Percentiles rank a stretch among this genome's conserved stretches.
Conservation (phyloP, 2,797 vertebrate species). For the Gymnoscopelus microlampas region DNA sequence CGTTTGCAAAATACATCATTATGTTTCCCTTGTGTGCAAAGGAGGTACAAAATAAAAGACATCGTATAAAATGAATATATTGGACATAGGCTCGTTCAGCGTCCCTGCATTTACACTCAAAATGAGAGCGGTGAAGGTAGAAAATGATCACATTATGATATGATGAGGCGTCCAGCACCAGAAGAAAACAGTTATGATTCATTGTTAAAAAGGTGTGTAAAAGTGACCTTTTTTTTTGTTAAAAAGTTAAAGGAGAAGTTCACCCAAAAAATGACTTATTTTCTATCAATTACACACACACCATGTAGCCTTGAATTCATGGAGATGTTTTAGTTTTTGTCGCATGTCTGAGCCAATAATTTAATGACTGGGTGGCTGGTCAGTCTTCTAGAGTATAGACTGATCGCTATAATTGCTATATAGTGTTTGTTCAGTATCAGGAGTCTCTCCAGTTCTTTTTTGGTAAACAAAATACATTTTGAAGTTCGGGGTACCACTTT, state of each 20-base stretch:
- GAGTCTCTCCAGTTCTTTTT: too few relatives aligned
- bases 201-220: slow-evolving; percentile 16
- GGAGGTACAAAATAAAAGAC: slow-evolving; percentile 21
- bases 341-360: too few relatives aligned
- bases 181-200: slow-evolving; percentile 19
- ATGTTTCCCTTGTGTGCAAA: slow-evolving; percentile 40
- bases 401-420: not conserved
- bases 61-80: slow-evolving; percentile 20
- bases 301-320: too few relatives aligned
- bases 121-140: slow-evolving; percentile 17
- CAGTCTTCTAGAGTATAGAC: too few relatives aligned
- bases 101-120: slow-evolving; percentile 44
- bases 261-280: too few relatives aligned
- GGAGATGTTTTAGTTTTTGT: too few relatives aligned
- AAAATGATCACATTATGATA: slow-evolving; percentile 27
- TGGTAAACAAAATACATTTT: too few relatives aligned
- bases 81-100: slow-evolving; percentile 47
- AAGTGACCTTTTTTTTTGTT: not conserved
- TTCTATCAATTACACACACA: too few relatives aligned
- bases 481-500: too few relatives aligned
- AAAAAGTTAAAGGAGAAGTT: too few relatives aligned
- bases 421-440: not conserved
- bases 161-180: slow-evolving; percentile 32
- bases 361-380: not conserved
- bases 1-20: slow-evolving; percentile 4